These are phyloP conservation scores for Acronicta leporina DNA, from an alignment of 2,888 invertebrate genomes.

Conservation along the genomic window DNA sequence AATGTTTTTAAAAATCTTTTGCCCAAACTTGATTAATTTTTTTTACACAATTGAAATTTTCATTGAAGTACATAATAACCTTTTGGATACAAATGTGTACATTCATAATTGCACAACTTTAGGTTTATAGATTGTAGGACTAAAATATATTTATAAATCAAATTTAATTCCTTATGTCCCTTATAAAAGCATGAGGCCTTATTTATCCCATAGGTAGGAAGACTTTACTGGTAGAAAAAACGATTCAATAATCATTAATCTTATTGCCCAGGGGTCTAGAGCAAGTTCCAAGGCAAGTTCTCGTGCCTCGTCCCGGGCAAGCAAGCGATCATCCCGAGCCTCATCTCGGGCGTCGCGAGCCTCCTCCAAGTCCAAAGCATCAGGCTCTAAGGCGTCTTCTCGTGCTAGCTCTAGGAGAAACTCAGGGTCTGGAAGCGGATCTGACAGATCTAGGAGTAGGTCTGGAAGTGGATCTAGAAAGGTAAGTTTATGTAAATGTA, in stretches of 20 bases:
- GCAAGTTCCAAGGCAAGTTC: constrained; percentile 77
- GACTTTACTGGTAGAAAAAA: too few relatives aligned
- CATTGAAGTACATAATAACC: too few relatives aligned
- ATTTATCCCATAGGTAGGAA: too few relatives aligned
- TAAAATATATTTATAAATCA: too few relatives aligned
- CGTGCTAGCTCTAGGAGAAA: constrained; percentile 72
- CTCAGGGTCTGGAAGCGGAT: constrained; percentile 75
- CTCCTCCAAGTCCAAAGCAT: constrained; percentile 68
- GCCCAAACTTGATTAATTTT: too few relatives aligned
- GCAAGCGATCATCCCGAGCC: constrained; percentile 63
- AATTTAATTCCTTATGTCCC: too few relatives aligned
- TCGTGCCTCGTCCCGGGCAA: constrained; percentile 67
- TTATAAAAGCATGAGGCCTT: too few relatives aligned
- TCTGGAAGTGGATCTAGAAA: constrained; percentile 80
- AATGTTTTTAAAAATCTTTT: too few relatives aligned
- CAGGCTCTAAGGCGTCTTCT: constrained; percentile 77
- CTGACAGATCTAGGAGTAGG: constrained; percentile 77
- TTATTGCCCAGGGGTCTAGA: constrained; percentile 70
- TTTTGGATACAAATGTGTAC: too few relatives aligned
- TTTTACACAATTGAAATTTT: too few relatives aligned
- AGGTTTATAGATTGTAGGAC: too few relatives aligned
- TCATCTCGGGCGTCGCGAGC: constrained; percentile 61
- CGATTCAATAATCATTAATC: background rate
- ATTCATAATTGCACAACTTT: too few relatives aligned
- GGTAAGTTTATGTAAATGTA: constrained; percentile 54